These are phyloP conservation scores for Trinectes maculatus DNA, from an alignment of 2,113 vertebrate genomes.

Conservation along the genomic window DNA sequence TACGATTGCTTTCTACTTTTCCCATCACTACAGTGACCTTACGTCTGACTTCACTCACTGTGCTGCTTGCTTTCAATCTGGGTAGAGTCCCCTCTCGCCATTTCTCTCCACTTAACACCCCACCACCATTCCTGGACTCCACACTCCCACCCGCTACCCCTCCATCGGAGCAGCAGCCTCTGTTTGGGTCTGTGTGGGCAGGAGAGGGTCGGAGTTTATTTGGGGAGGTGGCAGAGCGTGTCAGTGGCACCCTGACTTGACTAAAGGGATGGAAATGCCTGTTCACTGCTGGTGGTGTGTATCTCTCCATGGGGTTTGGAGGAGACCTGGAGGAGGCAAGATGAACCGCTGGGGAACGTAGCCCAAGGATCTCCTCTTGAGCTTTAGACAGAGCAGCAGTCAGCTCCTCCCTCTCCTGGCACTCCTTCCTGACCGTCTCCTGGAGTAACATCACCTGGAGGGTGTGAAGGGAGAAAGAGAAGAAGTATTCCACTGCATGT, in stretches of 20 bases:
- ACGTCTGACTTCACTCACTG: conserved; percentile 60
- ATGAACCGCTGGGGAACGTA: conserved; percentile 63
- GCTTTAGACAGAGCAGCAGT: conserved; percentile 86
- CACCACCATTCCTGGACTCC: conserved; percentile 37
- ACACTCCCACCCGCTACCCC: conserved; percentile 10
- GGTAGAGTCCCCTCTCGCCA: conserved; percentile 46
- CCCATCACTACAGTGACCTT: conserved; percentile 58
- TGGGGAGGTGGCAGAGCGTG: conserved; percentile 14
- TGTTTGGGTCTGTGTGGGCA: conserved; percentile 28
- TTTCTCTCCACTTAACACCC: conserved; percentile 10
- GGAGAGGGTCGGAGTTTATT: conserved; percentile 36
- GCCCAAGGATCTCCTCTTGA: conserved; percentile 83
- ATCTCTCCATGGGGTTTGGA: conserved; percentile 42
- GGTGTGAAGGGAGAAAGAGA: not conserved
- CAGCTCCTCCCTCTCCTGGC: conserved; percentile 90
- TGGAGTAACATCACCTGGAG: conserved; percentile 87
- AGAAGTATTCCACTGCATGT: no score
- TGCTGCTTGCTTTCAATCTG: conserved; percentile 58
- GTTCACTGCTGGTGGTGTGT: not conserved
- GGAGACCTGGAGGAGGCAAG: conserved; percentile 44
- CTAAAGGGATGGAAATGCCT: conserved; percentile 22
- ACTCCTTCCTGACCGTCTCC: conserved; percentile 90
- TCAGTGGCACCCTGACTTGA: conserved; percentile 48
- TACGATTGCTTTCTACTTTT: not conserved
- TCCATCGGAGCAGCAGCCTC: conserved; percentile 21